phyloP scores from a whole-genome alignment of 2,888 invertebrate species.

The Pseudococcus viburni region DNA sequence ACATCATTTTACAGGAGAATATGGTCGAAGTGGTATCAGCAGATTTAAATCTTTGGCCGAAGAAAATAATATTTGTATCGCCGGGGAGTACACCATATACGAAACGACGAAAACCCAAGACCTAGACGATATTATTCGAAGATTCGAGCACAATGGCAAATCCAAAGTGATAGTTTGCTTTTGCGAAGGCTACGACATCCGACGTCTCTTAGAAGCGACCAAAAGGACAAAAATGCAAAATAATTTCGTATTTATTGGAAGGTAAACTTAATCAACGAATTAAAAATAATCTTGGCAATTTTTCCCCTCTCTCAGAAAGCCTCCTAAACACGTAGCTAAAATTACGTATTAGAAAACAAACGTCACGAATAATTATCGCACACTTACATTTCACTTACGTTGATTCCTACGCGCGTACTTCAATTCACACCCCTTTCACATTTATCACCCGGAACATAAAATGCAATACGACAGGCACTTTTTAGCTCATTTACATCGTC shows the following conservation, averaged over 20 bases:
- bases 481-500: not conserved
- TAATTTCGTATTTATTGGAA: conserved; percentile 79
- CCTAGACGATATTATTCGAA: conserved; percentile 75
- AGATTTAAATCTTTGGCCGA: conserved; percentile 81
- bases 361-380: not conserved
- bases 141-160: conserved; percentile 74
- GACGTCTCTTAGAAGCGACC: conserved; percentile 77
- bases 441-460: not conserved
- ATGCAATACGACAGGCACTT: not conserved
- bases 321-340: not conserved
- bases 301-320: not conserved
- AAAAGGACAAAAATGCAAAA: conserved; percentile 75
- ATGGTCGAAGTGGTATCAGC: conserved; percentile 83
- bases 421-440: not conserved
- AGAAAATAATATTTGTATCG: conserved; percentile 79
- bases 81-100: conserved; percentile 78
- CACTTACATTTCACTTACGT: not conserved
- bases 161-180: conserved; percentile 82
- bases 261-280: conserved; percentile 72
- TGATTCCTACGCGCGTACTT: not conserved
- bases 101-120: conserved; percentile 76
- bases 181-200: conserved; percentile 83
- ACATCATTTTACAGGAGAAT: conserved; percentile 76
- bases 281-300: conserved; percentile 5
- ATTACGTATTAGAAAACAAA: not conserved